Evolutionary conservation across 2,888 invertebrate species (phyloP), one percentile per base, ranked within the genome.

Genomic region (Zygogramma bicolorata): DNA sequence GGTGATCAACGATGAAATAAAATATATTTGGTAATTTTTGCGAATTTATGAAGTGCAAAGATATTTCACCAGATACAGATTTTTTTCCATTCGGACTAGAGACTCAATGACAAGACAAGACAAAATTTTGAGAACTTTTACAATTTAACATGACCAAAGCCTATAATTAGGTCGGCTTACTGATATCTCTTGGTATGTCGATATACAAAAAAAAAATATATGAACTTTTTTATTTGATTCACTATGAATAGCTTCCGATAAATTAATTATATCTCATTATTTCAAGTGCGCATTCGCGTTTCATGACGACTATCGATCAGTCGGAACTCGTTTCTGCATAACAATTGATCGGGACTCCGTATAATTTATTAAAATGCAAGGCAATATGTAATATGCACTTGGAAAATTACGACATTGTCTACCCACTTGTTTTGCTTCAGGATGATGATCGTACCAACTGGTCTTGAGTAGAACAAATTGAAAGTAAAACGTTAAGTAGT

Each of bases 221-320:
- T 27, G 13, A 5, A n/a, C n/a, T n/a, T n/a, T 42, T 42, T 42
- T 18, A 0, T 53, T 7, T 27, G 53, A 25, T 25, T 53, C 25
- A 25, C 13, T 5, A 53, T n/a, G 53, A 53, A 53, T 25, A 25
- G 25, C 25, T 53, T 5, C 25, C 25, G 13, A 25, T 27, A 20
- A 46, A 46, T 46, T 46, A 46, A 46, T 20, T 53, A 53, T 22
- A 6, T 25, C 10, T 22, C 25, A 60, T 46, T 63, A 29, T 63
- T 42, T 25, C 18, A 63, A 63, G 29, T 31, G 63, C 63, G 49
- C 63, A 63, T 22, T 46, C 49, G 38, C 46, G 10, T 40, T 53
- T 42, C 62, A 29, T 42, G 34, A n/a, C 29, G 46, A 42, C 63
- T 65, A 69, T 69, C 58, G 69, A 65, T 65, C 57, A 69, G 42